Evolutionary conservation across 2,888 invertebrate species (phyloP).

Genomic region (Elysia crispata): DNA sequence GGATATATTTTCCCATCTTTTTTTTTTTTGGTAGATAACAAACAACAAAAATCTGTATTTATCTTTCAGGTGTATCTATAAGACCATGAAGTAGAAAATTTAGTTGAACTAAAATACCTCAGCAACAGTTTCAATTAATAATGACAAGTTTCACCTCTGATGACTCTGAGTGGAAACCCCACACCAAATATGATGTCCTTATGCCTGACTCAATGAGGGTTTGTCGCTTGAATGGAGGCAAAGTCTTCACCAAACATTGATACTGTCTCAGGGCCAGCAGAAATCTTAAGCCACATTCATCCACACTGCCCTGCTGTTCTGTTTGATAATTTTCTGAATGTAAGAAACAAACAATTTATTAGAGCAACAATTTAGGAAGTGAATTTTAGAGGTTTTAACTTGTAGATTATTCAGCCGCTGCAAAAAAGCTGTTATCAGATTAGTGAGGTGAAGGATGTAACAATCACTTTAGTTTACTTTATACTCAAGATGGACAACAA

Average conservation of each 20-base stretch:
- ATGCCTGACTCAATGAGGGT: constrained; percentile 88
- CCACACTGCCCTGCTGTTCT: constrained; percentile 79
- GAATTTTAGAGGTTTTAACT: no score
- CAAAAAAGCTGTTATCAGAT: no score
- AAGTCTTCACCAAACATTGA: constrained; percentile 93
- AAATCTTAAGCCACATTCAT: constrained; percentile 98
- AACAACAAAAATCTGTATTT: no score
- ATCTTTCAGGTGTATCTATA: no score
- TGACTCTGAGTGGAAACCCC: constrained; percentile 99
- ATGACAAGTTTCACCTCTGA: constrained; percentile 83
- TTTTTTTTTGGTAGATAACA: no score
- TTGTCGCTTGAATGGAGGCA: constrained; percentile 92
- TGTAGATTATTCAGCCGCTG: no score
- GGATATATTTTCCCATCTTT: no score
- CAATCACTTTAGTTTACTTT: no score
- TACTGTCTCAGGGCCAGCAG: constrained; percentile 98
- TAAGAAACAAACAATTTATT: neutral
- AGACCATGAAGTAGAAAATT: no score
- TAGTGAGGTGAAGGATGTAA: no score
- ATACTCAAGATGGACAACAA: no score
- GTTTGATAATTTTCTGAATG: constrained; percentile 17
- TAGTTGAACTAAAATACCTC: neutral
- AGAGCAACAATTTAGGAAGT: neutral
- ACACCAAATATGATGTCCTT: constrained; percentile 88
- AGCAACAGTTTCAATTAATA: neutral